These are phyloP conservation scores for Thinocorus orbignyianus DNA, from an alignment of 2,113 vertebrate species.

Conservation along the genomic window DNA sequence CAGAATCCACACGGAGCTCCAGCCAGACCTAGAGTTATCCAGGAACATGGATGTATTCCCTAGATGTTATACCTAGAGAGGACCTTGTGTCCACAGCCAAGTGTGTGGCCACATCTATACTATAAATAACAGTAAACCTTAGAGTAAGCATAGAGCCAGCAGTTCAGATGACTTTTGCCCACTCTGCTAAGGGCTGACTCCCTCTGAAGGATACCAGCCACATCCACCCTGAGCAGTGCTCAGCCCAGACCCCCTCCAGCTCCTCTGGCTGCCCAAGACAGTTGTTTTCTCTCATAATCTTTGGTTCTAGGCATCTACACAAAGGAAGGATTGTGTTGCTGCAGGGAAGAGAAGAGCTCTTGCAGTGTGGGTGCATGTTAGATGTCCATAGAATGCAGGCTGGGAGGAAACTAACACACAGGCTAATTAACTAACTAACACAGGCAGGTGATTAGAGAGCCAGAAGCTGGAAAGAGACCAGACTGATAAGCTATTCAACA, in stretches of 20 bases:
- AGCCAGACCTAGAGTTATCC: background rate
- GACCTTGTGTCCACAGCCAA: background rate
- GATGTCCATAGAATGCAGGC: background rate
- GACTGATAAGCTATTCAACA: background rate
- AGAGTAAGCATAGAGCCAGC: background rate
- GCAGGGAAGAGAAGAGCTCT: background rate
- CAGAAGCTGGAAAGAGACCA: background rate
- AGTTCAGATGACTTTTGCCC: background rate
- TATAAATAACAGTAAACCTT: background rate
- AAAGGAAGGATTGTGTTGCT: background rate
- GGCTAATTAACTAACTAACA: background rate
- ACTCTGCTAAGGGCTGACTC: background rate
- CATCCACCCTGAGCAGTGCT: fast-evolving
- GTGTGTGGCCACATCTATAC: background rate
- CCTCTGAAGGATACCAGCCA: background rate
- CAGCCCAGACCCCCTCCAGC: background rate
- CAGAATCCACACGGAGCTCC: background rate
- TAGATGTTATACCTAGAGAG: background rate
- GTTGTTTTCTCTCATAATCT: background rate
- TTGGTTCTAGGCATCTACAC: background rate
- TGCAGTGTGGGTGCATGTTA: background rate
- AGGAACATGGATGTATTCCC: background rate
- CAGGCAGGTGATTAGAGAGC: background rate
- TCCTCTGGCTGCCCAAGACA: background rate
- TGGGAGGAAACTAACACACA: background rate